Percentiles rank a stretch among this genome's conserved stretches.
Conservation (phyloP, 2,113 vertebrate species). For the Chrysemys picta region DNA sequence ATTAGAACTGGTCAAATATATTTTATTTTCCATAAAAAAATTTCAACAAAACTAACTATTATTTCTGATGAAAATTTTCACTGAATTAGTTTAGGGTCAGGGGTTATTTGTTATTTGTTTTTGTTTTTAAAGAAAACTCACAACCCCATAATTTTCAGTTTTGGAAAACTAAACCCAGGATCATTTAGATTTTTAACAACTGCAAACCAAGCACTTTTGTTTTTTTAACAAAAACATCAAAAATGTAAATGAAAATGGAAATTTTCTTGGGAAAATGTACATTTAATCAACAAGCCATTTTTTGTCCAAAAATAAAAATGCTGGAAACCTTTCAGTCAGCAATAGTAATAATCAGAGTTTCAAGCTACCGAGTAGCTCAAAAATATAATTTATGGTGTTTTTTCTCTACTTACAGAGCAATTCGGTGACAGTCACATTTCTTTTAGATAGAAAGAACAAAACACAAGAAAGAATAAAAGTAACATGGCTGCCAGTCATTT, state of each 20-base stretch:
- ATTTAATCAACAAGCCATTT: too few relatives aligned
- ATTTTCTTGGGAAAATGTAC: too few relatives aligned
- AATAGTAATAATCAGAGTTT: too few relatives aligned
- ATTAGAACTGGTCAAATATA: not conserved
- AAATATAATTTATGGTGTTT: not conserved
- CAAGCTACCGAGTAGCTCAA: too few relatives aligned
- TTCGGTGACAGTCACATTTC: not conserved
- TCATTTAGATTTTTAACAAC: too few relatives aligned
- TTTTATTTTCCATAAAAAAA: not conserved
- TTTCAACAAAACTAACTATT: not conserved
- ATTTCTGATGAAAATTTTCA: not conserved
- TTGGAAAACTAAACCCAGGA: too few relatives aligned
- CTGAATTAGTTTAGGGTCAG: not conserved
- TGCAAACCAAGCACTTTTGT: too few relatives aligned
- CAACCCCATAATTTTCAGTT: too few relatives aligned
- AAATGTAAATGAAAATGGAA: not conserved
- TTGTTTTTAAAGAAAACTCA: too few relatives aligned
- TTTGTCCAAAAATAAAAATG: too few relatives aligned
- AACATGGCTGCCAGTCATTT: not conserved
- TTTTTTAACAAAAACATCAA: not conserved
- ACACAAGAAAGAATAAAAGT: not conserved
- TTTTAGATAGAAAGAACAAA: not conserved
- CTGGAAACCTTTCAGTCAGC: too few relatives aligned
- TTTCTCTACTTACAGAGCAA: not conserved
- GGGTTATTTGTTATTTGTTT: too few relatives aligned